Conservation (phyloP, 1,140 invertebrate genomes). For the Pseudomyrmex dendroicus region DNA sequence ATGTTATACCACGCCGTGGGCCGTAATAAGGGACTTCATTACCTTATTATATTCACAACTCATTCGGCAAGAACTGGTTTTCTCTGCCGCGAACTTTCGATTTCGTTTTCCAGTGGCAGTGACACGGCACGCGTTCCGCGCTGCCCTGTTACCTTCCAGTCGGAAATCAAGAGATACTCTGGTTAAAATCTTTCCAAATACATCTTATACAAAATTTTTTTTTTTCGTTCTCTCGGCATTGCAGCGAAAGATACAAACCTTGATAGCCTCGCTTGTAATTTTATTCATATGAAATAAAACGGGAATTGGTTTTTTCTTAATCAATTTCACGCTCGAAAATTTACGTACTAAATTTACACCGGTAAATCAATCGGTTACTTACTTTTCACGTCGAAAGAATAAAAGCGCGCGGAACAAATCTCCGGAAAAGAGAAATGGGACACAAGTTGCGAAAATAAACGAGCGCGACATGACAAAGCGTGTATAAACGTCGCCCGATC, state of each 20-base stretch:
- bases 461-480: not conserved
- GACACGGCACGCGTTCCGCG: conserved; percentile 13
- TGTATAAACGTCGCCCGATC: too few species aligned
- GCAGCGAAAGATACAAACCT: not conserved
- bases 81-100: conserved; percentile 8
- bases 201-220: too few species aligned
- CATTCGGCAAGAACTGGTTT: conserved; percentile 51
- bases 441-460: not conserved
- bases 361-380: not conserved
- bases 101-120: conserved; percentile 26
- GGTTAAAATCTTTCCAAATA: not conserved
- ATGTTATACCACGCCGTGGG: not conserved
- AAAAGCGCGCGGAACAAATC: not conserved
- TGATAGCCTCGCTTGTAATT: not conserved
- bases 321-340: conserved; percentile 3
- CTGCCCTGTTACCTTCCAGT: not conserved
- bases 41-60: conserved; percentile 38
- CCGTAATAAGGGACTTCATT: conserved; percentile 28
- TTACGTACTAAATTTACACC: not conserved
- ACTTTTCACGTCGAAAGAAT: not conserved
- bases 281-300: not conserved
- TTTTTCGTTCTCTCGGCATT: not conserved
- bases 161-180: not conserved
- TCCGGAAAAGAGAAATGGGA: not conserved
- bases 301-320: not conserved